A percentile compares a stretch with the other conserved stretches of the same genome.
Evolutionary conservation across 2,113 vertebrate species (phyloP).

Genomic region (Phyllostomus discolor): DNA sequence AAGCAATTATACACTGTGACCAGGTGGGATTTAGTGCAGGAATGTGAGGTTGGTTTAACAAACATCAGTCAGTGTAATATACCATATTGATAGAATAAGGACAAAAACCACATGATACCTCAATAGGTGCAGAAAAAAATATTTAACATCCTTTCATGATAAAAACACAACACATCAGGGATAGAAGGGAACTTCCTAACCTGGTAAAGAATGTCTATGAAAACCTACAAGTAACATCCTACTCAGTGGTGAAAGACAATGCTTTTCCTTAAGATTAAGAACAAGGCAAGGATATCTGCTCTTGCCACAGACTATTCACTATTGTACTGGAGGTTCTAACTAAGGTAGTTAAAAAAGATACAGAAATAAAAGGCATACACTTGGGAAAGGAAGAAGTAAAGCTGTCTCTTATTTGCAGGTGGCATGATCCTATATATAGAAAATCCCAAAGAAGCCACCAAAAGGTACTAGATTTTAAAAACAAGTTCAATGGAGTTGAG

Average conservation of each 20-base stretch:
- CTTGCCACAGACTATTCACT: neutral
- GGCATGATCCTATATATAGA: too few relatives aligned
- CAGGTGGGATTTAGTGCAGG: neutral
- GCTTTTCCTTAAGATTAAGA: too few relatives aligned
- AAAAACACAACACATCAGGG: neutral
- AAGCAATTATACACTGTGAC: neutral
- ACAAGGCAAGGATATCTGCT: neutral
- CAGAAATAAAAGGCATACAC: neutral
- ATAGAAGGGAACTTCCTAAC: neutral
- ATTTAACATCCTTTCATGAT: neutral
- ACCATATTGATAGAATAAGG: neutral
- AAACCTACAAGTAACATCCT: neutral
- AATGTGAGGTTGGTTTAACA: conserved; percentile 9
- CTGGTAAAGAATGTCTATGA: too few relatives aligned
- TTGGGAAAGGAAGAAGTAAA: neutral
- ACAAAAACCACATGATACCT: neutral
- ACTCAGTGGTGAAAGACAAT: neutral
- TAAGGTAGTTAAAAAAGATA: neutral
- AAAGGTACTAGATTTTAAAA: too few relatives aligned
- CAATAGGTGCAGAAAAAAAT: neutral
- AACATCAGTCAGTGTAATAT: neutral
- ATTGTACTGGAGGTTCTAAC: neutral
- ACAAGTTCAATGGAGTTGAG: too few relatives aligned
- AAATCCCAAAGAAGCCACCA: too few relatives aligned
- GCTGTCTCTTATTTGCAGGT: too few relatives aligned